Base-by-base conservation (phyloP, 2,113 vertebrate species). In the Sardina pilchardus region DNA sequence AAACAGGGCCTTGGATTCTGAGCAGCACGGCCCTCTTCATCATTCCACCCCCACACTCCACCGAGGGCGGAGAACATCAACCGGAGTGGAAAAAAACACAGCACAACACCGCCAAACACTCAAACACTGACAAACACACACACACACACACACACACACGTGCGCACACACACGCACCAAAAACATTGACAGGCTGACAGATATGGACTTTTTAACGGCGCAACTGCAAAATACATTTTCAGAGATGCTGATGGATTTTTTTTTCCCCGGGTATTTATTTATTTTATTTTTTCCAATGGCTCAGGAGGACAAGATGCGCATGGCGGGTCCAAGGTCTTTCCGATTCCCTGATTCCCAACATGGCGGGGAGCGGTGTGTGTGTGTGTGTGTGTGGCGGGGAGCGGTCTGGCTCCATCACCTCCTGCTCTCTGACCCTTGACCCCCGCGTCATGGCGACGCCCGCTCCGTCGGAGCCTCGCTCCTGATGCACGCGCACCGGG, bases 1-100 rank as follows among this genome's bases (percentile, higher is more conserved):
- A 88, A 87, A 85, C 48, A 84, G 56, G 44, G 85, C 81, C 48
- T 84, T 67, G 75, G 82, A 81, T 86, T 88, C 83, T 82, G 78
- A 48, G 83, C 83, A 82, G 82, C 59, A 43, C 45, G 21, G 19
- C 17, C 63, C 53, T 17, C 7, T 42, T 86, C 43, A 42, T 50
- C 67, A 86, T 75, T 50, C 78, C 47, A 16, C 44, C 82, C 80
- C 84, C 56, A 50, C 45, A 48, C 24, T 47, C 82, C 78, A 75
- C 80, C 59, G 21, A 75, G 80, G 75, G 63, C 84, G 47, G 24
- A 78, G 26, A 78, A 82, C 24, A 34, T 84, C 26, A 83, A 85
- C 80, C 30, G 17, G n/a, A 71, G 6, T 10, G 53, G n/a, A 50
- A 88, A 43, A 82, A 19, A 83, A 24, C 7, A 48, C 4, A 53